Percentiles rank a stretch among this genome's conserved stretches.
phyloP scores from a whole-genome alignment of 2,113 vertebrate genomes.

The Struthidea cinerea region DNA sequence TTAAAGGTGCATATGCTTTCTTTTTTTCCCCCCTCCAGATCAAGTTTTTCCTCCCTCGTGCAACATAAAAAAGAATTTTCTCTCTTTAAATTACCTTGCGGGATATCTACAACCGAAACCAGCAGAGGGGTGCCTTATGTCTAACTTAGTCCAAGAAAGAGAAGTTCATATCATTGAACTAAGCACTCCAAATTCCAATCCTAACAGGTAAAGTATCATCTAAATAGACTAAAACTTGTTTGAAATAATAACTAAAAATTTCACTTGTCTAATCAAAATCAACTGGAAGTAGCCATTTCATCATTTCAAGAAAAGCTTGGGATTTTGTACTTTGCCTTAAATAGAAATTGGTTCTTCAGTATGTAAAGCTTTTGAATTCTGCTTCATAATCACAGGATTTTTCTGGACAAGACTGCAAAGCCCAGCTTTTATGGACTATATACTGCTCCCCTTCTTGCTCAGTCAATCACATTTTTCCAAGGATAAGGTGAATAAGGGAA shows the following conservation, averaged over 20 bases:
- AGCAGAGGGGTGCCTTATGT: constrained; percentile 86
- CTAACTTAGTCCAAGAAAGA: constrained; percentile 69
- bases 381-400: background rate
- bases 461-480: background rate
- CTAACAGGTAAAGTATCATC: constrained; percentile 79
- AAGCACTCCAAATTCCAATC: constrained; percentile 87
- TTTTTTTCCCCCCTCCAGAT: constrained; percentile 69
- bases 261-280: background rate
- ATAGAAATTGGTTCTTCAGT: background rate
- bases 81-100: constrained; percentile 95
- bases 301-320: background rate
- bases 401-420: background rate
- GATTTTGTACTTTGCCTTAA: background rate
- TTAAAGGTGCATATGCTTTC: background rate
- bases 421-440: background rate
- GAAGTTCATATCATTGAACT: constrained; percentile 95
- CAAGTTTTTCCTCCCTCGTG: constrained; percentile 84
- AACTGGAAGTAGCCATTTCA: background rate
- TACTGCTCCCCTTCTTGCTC: background rate
- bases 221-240: background rate
- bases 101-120: constrained; percentile 84
- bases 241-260: background rate
- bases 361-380: background rate
- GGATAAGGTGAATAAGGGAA: background rate
- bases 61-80: constrained; percentile 90